Base-by-base conservation (phyloP, 2,888 invertebrate species). In the Meiosimyza decipiens region DNA sequence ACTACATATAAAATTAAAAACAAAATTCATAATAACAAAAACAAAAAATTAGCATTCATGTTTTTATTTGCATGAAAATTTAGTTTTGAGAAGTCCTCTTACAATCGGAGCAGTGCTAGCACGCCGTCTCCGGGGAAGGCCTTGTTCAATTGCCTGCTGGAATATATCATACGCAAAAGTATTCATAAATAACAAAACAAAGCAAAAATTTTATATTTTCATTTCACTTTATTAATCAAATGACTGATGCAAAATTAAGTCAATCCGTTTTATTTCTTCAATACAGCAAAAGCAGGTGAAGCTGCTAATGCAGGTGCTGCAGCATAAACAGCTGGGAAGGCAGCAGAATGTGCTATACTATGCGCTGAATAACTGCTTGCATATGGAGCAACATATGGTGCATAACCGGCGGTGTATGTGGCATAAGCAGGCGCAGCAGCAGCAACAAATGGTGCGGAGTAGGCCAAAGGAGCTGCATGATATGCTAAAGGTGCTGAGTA, bases 331-430 rank as follows among this genome's bases (percentile, higher is more conserved):
- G 83, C 81, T 55, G 83, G 82, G 51, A 79, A 81, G 65, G 88
- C 87, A 47, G 86, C 85, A 7, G 82, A 83, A 66, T 86, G 82
- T 28, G 85, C 83, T 33, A 82, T 79, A 57, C 82, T 80, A 52
- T 84, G 84, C 47, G 86, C 84, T 47, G 82, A 79, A 74, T 80
- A 83, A 80, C 79, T 84, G 62, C 83, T 81, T 69, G 83, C 82
- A 52, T 81, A 83, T 50, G 84, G 84, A 28, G 86, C 83, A 11
- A 84, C 82, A 54, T 85, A 84, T 52, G 86, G 85, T 69, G 86
- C 84, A 59, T 74, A 79, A 49, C 74, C 78, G 22, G 78, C 79
- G 50, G 77, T 76, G 71, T 79, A 79, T 62, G 68, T 40, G 50
- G 60, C 60, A 9, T 18, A 18, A 13, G 68, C 68, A 7, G 68